A percentile compares a stretch with the other conserved stretches of the same genome.
Conservation (phyloP, 2,888 invertebrate genomes). For the Suillia variegata region DNA sequence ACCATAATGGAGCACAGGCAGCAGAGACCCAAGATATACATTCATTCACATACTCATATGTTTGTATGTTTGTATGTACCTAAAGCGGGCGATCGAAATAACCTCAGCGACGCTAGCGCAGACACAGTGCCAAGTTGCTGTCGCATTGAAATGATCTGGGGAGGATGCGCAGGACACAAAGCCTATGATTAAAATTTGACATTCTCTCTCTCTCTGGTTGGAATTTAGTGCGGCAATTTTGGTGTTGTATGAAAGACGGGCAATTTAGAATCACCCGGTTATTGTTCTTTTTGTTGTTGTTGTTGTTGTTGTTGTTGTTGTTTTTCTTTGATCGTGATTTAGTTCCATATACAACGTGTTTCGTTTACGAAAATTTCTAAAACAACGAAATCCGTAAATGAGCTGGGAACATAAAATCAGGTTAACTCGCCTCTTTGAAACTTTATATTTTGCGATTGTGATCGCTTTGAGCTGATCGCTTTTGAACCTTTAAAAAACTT, state of each 20-base stretch:
- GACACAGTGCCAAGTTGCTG: too few species aligned
- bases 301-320: too few species aligned
- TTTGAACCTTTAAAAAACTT: too few species aligned
- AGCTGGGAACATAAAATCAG: not conserved
- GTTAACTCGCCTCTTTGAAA: too few species aligned
- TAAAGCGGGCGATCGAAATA: not conserved
- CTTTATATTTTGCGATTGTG: too few species aligned
- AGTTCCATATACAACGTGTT: too few species aligned
- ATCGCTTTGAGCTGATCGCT: too few species aligned
- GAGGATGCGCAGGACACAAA: not conserved
- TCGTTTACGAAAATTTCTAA: too few species aligned
- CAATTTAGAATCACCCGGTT: not conserved
- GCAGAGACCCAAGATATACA: not conserved
- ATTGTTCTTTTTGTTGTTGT: too few species aligned
- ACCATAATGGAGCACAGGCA: constrained; percentile 8
- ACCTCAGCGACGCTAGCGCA: not conserved
- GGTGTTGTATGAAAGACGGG: not conserved
- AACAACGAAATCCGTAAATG: not conserved
- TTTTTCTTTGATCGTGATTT: too few species aligned
- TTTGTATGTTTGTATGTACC: too few species aligned
- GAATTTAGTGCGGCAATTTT: constrained; percentile 3
- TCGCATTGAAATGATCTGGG: not conserved
- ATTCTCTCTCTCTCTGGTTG: not conserved
- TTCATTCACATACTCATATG: too few species aligned
- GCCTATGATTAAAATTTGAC: constrained; percentile 16